Evolutionary conservation across 2,113 vertebrate species (phyloP).

Genomic region (Rhodinocichla rosea): DNA sequence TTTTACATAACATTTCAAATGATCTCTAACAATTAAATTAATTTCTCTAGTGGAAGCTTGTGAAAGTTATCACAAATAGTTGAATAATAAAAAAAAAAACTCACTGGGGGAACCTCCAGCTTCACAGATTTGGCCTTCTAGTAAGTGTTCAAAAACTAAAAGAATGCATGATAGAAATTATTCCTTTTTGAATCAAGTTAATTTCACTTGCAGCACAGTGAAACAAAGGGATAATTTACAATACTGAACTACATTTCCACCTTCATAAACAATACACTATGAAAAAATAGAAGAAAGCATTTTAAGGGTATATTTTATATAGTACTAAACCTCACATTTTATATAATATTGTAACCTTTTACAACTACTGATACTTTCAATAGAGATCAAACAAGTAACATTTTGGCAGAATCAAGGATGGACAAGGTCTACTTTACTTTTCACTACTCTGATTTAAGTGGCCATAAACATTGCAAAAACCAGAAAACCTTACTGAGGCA

Average conservation of each 20-base stretch:
- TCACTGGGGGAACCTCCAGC: background rate
- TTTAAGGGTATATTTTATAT: background rate
- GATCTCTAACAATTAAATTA: background rate
- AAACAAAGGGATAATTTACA: background rate
- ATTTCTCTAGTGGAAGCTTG: background rate
- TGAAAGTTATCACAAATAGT: background rate
- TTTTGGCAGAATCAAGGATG: background rate
- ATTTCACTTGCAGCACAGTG: background rate
- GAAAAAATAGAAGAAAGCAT: background rate
- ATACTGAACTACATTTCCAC: background rate
- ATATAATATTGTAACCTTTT: background rate
- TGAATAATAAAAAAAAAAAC: background rate
- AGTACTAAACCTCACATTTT: background rate
- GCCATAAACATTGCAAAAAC: background rate
- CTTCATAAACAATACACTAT: background rate
- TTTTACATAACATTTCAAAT: background rate
- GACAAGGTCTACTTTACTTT: background rate
- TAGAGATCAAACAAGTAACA: background rate
- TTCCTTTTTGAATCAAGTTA: background rate
- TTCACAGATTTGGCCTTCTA: background rate
- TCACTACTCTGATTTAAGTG: background rate
- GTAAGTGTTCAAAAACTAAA: background rate
- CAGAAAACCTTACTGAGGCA: background rate
- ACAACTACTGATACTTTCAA: background rate
- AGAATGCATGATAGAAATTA: background rate